Percentiles rank a stretch among this genome's conserved stretches.
Conservation (phyloP, 2,113 vertebrate genomes). For the Bothrops jararaca region DNA sequence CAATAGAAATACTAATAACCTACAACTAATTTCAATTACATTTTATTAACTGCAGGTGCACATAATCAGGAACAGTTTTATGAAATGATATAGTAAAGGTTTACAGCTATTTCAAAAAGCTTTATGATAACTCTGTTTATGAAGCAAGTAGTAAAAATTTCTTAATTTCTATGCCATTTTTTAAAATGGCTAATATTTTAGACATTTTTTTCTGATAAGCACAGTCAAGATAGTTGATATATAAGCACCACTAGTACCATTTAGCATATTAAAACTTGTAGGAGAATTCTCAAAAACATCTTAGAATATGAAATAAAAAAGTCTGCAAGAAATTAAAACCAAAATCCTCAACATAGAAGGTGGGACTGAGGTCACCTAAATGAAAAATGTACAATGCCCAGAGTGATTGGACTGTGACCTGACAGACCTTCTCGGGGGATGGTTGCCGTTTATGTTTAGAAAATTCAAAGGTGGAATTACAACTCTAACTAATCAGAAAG, state of each 20-base stretch:
- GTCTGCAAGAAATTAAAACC: background rate
- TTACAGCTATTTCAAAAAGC: conserved; percentile 43
- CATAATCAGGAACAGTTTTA: conserved; percentile 48
- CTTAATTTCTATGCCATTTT: conserved; percentile 37
- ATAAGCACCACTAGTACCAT: background rate
- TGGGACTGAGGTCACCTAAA: background rate
- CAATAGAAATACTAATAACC: conserved; percentile 50
- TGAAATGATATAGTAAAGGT: conserved; percentile 51
- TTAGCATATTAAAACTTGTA: background rate
- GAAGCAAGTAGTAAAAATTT: conserved; percentile 48
- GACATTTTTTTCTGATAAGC: conserved; percentile 30
- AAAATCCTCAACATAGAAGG: background rate
- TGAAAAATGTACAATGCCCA: background rate
- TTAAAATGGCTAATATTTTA: conserved; percentile 21
- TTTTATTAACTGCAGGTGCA: conserved; percentile 56
- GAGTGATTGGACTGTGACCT: background rate
- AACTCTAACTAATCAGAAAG: background rate
- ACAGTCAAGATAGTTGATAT: conserved; percentile 19
- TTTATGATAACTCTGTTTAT: conserved; percentile 50
- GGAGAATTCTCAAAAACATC: conserved; percentile 7
- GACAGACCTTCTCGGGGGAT: background rate
- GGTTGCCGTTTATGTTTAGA: background rate
- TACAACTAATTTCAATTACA: conserved; percentile 50
- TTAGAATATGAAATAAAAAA: conserved; percentile 27
- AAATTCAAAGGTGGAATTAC: background rate